Evolutionary conservation across 2,888 invertebrate genomes (phyloP).

Genomic region (Crematogaster levior): DNA sequence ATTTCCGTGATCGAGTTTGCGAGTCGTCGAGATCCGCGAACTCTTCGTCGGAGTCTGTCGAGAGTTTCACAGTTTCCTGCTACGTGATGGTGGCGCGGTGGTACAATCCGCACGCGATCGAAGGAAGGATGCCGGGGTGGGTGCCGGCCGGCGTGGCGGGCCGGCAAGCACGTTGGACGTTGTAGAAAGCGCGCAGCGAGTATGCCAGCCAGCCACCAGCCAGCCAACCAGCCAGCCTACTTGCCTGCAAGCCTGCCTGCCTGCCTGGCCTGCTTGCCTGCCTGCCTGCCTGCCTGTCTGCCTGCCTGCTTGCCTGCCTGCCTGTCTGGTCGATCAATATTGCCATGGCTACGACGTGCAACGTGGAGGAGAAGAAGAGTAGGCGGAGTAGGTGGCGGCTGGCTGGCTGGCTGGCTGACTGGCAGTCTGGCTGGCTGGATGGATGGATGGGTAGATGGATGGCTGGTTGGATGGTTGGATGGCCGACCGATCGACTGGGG

Average conservation of each 20-base stretch:
- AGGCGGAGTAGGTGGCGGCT: slow-evolving; percentile 66
- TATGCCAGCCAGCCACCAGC: slow-evolving; percentile 54
- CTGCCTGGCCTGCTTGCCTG: slow-evolving; percentile 65
- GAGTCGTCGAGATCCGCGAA: slow-evolving; percentile 55
- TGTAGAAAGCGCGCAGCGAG: slow-evolving; percentile 61
- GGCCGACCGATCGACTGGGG: slow-evolving; percentile 47
- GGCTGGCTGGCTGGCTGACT: slow-evolving; percentile 68
- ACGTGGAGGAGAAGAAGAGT: slow-evolving; percentile 76
- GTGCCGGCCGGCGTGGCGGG: slow-evolving; percentile 54
- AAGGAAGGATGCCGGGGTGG: slow-evolving; percentile 65
- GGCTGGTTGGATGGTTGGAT: slow-evolving; percentile 35
- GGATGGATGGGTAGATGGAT: slow-evolving; percentile 16
- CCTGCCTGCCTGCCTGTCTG: slow-evolving; percentile 67
- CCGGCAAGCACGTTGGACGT: slow-evolving; percentile 67
- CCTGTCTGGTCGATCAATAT: slow-evolving; percentile 81
- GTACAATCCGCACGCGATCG: slow-evolving; percentile 45
- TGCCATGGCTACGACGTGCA: slow-evolving; percentile 83
- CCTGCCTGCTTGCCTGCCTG: slow-evolving; percentile 68
- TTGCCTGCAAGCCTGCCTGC: slow-evolving; percentile 46
- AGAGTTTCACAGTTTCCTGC: slow-evolving; percentile 52
- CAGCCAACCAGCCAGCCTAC: not conserved
- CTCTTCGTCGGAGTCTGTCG: slow-evolving; percentile 54
- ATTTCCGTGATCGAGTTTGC: slow-evolving; percentile 49
- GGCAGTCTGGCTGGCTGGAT: slow-evolving; percentile 44
- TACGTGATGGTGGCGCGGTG: slow-evolving; percentile 29